phyloP scores from a whole-genome alignment of 2,888 invertebrate species.

The Lysandra coridon region DNA sequence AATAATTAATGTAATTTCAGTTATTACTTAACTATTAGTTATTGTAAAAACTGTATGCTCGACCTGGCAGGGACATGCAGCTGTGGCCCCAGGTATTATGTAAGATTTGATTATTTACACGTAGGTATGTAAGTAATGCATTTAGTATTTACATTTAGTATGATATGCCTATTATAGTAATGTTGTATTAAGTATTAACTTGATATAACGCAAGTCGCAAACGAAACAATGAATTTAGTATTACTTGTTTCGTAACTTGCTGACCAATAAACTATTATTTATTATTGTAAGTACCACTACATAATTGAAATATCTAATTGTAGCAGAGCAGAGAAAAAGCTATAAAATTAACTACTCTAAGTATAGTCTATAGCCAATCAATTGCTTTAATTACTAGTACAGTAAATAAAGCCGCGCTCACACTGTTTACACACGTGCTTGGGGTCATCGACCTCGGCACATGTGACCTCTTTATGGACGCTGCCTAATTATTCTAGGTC shows the following conservation, averaged over 20 bases:
- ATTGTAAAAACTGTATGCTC: neutral
- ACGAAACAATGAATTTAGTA: too few relatives aligned
- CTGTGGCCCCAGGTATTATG: too few relatives aligned
- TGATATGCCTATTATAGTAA: too few relatives aligned
- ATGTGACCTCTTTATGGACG: conserved; percentile 54
- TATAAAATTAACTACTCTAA: neutral
- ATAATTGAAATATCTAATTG: neutral
- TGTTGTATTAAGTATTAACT: too few relatives aligned
- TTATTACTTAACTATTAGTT: neutral
- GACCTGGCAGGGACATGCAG: too few relatives aligned
- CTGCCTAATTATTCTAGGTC: conserved; percentile 28
- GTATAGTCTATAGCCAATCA: neutral
- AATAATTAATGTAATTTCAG: too few relatives aligned
- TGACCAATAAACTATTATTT: neutral
- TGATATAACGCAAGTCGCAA: too few relatives aligned
- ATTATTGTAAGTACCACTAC: neutral
- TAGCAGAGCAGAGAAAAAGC: neutral
- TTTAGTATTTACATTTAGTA: too few relatives aligned
- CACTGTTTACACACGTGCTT: conserved; percentile 44
- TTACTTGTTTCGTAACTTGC: too few relatives aligned
- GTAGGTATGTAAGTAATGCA: too few relatives aligned
- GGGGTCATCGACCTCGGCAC: conserved; percentile 61
- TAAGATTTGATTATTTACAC: too few relatives aligned
- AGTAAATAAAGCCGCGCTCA: conserved; percentile 20
- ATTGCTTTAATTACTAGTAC: conserved; percentile 12